These are phyloP conservation scores for Procavia capensis DNA, from an alignment of 2,113 vertebrate species.

Conservation along the genomic window DNA sequence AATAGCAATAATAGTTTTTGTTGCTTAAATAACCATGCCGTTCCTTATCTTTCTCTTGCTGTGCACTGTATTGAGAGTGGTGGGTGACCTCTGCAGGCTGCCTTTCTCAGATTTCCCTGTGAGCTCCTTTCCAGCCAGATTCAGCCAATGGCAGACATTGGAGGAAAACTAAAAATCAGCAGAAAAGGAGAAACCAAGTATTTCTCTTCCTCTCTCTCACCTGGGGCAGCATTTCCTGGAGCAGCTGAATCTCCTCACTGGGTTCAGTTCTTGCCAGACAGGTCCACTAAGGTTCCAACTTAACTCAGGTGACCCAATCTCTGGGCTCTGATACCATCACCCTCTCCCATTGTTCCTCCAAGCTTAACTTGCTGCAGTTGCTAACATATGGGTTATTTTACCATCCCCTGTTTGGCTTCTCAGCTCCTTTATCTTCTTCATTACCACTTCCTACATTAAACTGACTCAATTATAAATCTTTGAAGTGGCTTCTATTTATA, in stretches of 20 bases:
- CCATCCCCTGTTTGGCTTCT: not conserved
- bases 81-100: not conserved
- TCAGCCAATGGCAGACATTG: constrained; percentile 2
- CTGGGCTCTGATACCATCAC: not conserved
- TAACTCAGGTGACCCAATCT: not conserved
- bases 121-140: not conserved
- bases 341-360: not conserved
- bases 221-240: not conserved
- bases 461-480: not conserved
- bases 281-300: not conserved
- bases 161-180: not conserved
- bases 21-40: constrained; percentile 10
- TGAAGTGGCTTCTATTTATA: constrained; percentile 25
- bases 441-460: constrained; percentile 18
- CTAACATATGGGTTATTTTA: not conserved
- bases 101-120: not conserved
- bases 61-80: not conserved
- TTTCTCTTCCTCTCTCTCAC: not conserved
- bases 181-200: not conserved
- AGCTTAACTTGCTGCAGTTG: constrained; percentile 1
- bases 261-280: not conserved
- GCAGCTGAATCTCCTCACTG: not conserved
- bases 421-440: not conserved
- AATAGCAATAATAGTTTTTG: constrained; percentile 60
- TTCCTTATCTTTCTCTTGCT: not conserved